Conservation (phyloP, 2,888 invertebrate genomes). For the Eupithecia vulgata region DNA sequence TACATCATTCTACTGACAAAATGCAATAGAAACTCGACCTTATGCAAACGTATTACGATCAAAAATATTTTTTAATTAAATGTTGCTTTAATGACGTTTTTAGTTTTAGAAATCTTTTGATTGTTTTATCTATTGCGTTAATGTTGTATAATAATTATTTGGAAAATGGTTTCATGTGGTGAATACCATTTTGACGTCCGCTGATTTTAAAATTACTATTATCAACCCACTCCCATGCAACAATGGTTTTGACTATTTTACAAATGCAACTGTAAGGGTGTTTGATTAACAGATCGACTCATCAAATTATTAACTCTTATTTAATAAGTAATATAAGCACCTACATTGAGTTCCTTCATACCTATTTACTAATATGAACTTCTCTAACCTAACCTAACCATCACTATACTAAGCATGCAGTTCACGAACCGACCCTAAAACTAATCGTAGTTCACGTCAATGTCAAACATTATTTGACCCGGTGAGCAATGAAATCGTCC, state of each 20-base stretch:
- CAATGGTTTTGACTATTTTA: neutral
- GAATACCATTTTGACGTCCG: slow-evolving; percentile 63
- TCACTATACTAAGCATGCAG: neutral
- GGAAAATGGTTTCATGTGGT: slow-evolving; percentile 63
- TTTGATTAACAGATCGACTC: neutral
- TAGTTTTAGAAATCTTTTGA: slow-evolving; percentile 47
- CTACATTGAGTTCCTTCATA: neutral
- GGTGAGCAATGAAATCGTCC: slow-evolving; percentile 70
- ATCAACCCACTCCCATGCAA: slow-evolving; percentile 45
- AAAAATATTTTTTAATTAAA: slow-evolving; percentile 35
- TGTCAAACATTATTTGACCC: slow-evolving; percentile 60
- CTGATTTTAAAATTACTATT: slow-evolving; percentile 64
- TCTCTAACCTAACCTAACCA: too few species aligned
- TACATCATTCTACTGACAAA: slow-evolving; percentile 17
- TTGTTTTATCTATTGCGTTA: slow-evolving; percentile 76
- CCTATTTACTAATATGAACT: too few species aligned
- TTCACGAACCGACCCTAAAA: neutral
- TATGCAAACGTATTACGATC: slow-evolving; percentile 28
- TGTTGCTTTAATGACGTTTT: slow-evolving; percentile 17
- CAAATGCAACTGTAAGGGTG: neutral
- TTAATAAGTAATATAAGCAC: neutral
- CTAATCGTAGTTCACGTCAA: slow-evolving; percentile 29
- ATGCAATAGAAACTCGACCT: slow-evolving; percentile 39
- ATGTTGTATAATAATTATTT: slow-evolving; percentile 56
- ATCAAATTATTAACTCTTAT: neutral